Conservation (phyloP, 1,140 invertebrate genomes). For the Sitophilus oryzae region DNA sequence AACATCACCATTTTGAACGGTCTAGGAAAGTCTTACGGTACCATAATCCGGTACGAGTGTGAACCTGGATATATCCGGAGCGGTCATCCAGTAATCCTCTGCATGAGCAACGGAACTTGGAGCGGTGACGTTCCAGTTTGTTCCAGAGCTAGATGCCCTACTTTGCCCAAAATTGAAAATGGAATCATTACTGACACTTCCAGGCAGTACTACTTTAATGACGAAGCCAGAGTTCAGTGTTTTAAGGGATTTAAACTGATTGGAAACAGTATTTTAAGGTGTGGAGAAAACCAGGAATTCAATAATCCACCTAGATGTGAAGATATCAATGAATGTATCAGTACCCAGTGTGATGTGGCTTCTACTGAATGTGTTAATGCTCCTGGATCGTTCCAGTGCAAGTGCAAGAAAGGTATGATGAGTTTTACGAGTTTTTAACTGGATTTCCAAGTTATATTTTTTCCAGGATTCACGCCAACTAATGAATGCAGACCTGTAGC, state of each 20-base stretch:
- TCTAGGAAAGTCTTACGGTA: conserved; percentile 89
- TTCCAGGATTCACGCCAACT: conserved; percentile 67
- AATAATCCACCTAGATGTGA: conserved; percentile 79
- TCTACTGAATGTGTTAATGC: conserved; percentile 90
- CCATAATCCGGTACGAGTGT: conserved; percentile 91
- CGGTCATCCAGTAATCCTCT: conserved; percentile 85
- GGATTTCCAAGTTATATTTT: not conserved
- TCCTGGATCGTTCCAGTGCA: conserved; percentile 86
- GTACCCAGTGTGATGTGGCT: conserved; percentile 80
- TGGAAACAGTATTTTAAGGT: conserved; percentile 82
- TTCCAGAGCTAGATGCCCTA: conserved; percentile 69
- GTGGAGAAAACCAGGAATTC: conserved; percentile 79
- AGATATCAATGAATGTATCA: conserved; percentile 90
- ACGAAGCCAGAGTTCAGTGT: conserved; percentile 89
- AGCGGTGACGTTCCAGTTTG: conserved; percentile 86
- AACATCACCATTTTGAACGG: conserved; percentile 88
- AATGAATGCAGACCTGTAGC: conserved; percentile 83
- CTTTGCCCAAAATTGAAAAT: conserved; percentile 77
- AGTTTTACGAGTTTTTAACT: not conserved
- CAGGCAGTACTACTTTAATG: conserved; percentile 76
- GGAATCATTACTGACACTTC: conserved; percentile 74
- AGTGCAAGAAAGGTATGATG: conserved; percentile 61
- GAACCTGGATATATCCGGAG: conserved; percentile 84
- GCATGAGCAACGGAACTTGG: conserved; percentile 96
- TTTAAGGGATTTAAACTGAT: conserved; percentile 80